A percentile compares a stretch with the other conserved stretches of the same genome.
These are phyloP conservation scores for Taeniopygia guttata DNA, from an alignment of 2,797 vertebrate species.

Conservation along the genomic window DNA sequence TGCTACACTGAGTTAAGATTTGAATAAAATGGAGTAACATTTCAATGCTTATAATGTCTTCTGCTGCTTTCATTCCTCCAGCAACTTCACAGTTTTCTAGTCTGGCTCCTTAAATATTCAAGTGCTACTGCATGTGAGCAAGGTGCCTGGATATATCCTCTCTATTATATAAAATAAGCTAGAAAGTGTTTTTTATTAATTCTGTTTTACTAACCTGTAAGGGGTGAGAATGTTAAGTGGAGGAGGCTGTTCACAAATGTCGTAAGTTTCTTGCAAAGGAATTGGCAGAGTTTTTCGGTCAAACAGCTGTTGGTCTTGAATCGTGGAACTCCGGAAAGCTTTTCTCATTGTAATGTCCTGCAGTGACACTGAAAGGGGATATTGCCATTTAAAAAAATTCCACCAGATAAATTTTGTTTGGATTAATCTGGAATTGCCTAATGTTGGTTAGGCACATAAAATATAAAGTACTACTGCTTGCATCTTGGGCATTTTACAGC, in stretches of 20 bases:
- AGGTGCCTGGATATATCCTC: background rate
- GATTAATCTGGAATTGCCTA: background rate
- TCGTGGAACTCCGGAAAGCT: slow-evolving; percentile 94
- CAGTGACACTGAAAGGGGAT: slow-evolving; percentile 85
- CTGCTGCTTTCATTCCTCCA: background rate
- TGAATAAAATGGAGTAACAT: background rate
- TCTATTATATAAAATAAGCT: background rate
- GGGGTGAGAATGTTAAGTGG: slow-evolving; percentile 95
- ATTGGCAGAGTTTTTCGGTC: slow-evolving; percentile 92
- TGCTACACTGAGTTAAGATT: background rate
- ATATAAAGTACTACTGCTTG: background rate
- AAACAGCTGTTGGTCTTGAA: slow-evolving; percentile 97
- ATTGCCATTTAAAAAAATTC: background rate
- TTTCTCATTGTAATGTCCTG: slow-evolving; percentile 99
- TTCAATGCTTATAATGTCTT: background rate
- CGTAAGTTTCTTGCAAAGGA: slow-evolving; percentile 92
- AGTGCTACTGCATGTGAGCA: background rate
- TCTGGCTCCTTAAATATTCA: background rate
- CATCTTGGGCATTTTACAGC: background rate
- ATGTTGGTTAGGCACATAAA: background rate
- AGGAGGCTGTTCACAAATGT: slow-evolving; percentile 93
- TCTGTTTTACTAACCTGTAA: slow-evolving; percentile 85
- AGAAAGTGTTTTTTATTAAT: background rate
- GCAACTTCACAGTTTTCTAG: background rate
- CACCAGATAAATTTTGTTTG: background rate